Evolutionary conservation across 2,888 invertebrate genomes (phyloP).

Genomic region (Leucophora obtusa): DNA sequence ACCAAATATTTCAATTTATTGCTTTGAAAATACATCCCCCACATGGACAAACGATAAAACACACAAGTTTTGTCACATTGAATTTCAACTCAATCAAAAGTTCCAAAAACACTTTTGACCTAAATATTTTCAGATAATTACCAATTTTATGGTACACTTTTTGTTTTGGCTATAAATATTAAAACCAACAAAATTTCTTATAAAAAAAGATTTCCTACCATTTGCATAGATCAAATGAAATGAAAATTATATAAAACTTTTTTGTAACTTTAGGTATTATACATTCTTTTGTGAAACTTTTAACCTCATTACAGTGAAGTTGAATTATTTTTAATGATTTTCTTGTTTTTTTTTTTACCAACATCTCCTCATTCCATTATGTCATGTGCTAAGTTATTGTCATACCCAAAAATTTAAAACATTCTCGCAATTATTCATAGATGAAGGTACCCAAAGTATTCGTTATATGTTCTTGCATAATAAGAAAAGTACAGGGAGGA

Average conservation of each 20-base stretch:
- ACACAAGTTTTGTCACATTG: no score
- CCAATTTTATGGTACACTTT: background rate
- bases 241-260: background rate
- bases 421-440: background rate
- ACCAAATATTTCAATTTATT: no score
- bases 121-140: background rate
- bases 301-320: background rate
- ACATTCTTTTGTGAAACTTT: background rate
- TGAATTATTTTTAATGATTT: conserved; percentile 6
- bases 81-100: background rate
- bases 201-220: background rate
- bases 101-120: background rate
- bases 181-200: background rate
- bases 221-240: background rate
- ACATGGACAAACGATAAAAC: no score
- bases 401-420: background rate
- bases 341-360: background rate
- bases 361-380: background rate
- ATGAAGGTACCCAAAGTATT: no score
- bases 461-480: background rate
- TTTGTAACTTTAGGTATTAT: background rate
- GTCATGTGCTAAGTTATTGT: conserved; percentile 1
- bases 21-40: no score
- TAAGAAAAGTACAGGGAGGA: background rate
- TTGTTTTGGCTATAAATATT: background rate